A percentile compares a stretch with the other conserved stretches of the same genome.
These are phyloP conservation scores for Cheilosia variabilis DNA, from an alignment of 2,888 invertebrate species.

Conservation along the genomic window DNA sequence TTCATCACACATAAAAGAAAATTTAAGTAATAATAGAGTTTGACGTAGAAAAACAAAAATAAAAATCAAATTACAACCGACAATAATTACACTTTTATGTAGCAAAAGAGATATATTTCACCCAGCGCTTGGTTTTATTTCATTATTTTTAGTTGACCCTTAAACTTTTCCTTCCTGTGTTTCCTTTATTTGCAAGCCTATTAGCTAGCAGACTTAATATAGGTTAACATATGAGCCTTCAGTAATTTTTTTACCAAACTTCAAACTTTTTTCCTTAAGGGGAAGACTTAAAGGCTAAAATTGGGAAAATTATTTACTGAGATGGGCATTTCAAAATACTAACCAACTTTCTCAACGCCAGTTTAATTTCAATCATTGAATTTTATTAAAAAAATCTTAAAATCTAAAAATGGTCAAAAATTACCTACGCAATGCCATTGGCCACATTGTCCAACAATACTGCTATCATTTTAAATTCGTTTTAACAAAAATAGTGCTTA, in stretches of 20 bases:
- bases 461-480: slow-evolving; percentile 32
- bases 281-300: too few relatives aligned
- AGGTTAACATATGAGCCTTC: too few relatives aligned
- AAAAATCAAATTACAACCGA: slow-evolving; percentile 56
- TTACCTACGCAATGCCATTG: slow-evolving; percentile 1
- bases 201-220: slow-evolving; percentile 19
- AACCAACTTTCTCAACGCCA: too few relatives aligned
- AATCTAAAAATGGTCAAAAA: too few relatives aligned
- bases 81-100: slow-evolving; percentile 73
- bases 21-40: not conserved
- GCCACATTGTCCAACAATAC: slow-evolving; percentile 36
- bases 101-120: slow-evolving; percentile 44
- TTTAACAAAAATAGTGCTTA: slow-evolving; percentile 2
- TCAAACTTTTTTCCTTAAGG: too few relatives aligned
- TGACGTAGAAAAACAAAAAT: slow-evolving; percentile 25
- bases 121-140: slow-evolving; percentile 43
- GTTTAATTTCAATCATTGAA: too few relatives aligned
- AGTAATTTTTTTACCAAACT: too few relatives aligned
- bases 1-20: slow-evolving; percentile 44
- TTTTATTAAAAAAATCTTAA: too few relatives aligned
- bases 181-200: slow-evolving; percentile 5
- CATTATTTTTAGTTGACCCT: slow-evolving; percentile 6
- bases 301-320: too few relatives aligned
- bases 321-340: too few relatives aligned
- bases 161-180: not conserved